Evolutionary conservation across 2,797 vertebrate species (phyloP).

Genomic region (Coregonus suidteri): DNA sequence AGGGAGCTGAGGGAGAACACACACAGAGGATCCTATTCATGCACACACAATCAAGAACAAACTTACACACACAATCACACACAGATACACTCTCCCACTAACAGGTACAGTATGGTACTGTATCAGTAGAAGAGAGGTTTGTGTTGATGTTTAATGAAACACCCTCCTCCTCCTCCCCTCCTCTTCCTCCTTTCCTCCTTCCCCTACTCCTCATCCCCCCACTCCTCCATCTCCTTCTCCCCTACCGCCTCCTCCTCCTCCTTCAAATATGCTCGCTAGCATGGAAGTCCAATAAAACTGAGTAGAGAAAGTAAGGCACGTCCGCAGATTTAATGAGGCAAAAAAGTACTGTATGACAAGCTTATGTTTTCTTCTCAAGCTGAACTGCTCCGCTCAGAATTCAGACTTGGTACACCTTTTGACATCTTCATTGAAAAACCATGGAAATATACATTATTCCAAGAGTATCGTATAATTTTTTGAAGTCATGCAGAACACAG

Average conservation of each 20-base stretch:
- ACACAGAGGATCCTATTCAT: not conserved
- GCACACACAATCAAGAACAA: slow-evolving; percentile 2
- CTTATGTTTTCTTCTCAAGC: slow-evolving; percentile 68
- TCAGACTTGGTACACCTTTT: slow-evolving; percentile 42
- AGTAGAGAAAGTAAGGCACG: slow-evolving; percentile 68
- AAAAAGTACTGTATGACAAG: slow-evolving; percentile 59
- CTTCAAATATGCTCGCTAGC: slow-evolving; percentile 61
- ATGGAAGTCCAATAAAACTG: slow-evolving; percentile 56
- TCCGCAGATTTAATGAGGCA: slow-evolving; percentile 78
- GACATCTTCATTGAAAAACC: slow-evolving; percentile 30
- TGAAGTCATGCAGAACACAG: slow-evolving; percentile 9
- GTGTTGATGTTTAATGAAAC: slow-evolving; percentile 67
- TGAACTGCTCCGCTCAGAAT: slow-evolving; percentile 51
- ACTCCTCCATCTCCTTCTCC: slow-evolving; percentile 40
- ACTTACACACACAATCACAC: slow-evolving; percentile 34
- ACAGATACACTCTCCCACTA: slow-evolving; percentile 8
- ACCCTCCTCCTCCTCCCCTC: slow-evolving; percentile 40
- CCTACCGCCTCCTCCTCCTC: slow-evolving; percentile 36
- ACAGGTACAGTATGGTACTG: slow-evolving; percentile 21
- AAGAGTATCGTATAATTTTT: slow-evolving; percentile 22
- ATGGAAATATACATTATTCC: slow-evolving; percentile 23
- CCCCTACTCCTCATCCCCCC: not conserved
- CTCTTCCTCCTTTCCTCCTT: slow-evolving; percentile 6
- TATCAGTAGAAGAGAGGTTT: slow-evolving; percentile 43
- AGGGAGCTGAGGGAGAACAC: slow-evolving; percentile 29